Percentiles rank a stretch among this genome's conserved stretches.
These are phyloP conservation scores for Ernsta delagoae DNA, from an alignment of 2,888 invertebrate genomes.

Conservation along the genomic window DNA sequence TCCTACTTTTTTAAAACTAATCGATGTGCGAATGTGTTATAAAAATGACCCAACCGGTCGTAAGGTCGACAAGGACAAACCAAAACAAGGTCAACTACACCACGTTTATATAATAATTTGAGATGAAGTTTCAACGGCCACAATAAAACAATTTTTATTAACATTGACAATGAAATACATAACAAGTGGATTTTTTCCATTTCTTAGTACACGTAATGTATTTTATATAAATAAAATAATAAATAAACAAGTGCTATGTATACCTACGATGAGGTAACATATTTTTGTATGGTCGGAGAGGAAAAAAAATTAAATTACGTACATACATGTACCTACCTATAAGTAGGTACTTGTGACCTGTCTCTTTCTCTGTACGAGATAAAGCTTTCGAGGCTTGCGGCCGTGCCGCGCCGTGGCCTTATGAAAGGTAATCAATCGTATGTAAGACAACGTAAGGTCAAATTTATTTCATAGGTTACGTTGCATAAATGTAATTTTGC, in stretches of 20 bases:
- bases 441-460: constrained; percentile 27
- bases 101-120: constrained; percentile 63
- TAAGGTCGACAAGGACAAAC: constrained; percentile 52
- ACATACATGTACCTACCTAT: too few species aligned
- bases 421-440: constrained; percentile 31
- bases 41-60: constrained; percentile 47
- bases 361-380: not conserved
- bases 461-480: constrained; percentile 13
- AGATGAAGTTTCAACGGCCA: constrained; percentile 45
- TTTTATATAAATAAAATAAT: too few species aligned
- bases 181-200: not conserved
- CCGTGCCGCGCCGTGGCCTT: constrained; percentile 9
- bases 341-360: not conserved
- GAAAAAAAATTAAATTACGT: too few species aligned
- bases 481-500: constrained; percentile 13
- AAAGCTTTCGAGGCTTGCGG: constrained; percentile 23
- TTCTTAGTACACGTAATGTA: too few species aligned
- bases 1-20: too few species aligned
- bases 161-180: constrained; percentile 54
- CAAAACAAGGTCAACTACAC: constrained; percentile 55
- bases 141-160: constrained; percentile 43
- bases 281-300: too few species aligned
- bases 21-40: constrained; percentile 42
- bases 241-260: too few species aligned
- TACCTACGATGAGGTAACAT: too few species aligned